Evolutionary conservation across 2,113 vertebrate species (phyloP).

Genomic region (Pituophis catenifer): DNA sequence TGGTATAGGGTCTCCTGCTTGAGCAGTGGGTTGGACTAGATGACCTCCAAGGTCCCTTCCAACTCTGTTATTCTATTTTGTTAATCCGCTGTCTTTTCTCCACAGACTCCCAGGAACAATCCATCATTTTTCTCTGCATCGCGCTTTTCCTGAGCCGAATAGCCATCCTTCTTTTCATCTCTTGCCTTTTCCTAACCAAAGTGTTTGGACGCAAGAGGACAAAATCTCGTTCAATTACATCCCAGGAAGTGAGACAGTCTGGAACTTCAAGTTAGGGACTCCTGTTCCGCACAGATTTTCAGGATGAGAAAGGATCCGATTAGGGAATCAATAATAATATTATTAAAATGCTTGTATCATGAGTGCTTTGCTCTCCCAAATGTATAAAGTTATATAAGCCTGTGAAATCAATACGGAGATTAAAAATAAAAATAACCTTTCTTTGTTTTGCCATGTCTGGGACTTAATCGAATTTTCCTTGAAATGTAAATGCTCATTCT

Average conservation of each 20-base stretch:
- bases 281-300: background rate
- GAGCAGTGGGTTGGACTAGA: no score
- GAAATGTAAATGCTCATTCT: background rate
- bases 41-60: no score
- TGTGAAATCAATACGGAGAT: background rate
- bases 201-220: no score
- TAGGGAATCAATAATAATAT: no score
- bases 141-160: background rate
- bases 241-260: background rate
- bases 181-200: background rate
- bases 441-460: background rate
- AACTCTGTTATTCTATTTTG: no score
- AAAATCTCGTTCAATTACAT: background rate
- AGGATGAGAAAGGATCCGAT: background rate
- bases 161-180: background rate
- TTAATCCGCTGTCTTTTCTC: background rate
- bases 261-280: background rate
- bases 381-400: background rate
- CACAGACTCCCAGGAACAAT: background rate
- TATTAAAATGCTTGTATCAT: no score
- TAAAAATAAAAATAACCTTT: no score
- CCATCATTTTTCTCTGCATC: background rate
- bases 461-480: background rate
- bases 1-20: no score
- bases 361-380: background rate